Conservation (phyloP, 2,888 invertebrate species). For the Tethea ocularis region DNA sequence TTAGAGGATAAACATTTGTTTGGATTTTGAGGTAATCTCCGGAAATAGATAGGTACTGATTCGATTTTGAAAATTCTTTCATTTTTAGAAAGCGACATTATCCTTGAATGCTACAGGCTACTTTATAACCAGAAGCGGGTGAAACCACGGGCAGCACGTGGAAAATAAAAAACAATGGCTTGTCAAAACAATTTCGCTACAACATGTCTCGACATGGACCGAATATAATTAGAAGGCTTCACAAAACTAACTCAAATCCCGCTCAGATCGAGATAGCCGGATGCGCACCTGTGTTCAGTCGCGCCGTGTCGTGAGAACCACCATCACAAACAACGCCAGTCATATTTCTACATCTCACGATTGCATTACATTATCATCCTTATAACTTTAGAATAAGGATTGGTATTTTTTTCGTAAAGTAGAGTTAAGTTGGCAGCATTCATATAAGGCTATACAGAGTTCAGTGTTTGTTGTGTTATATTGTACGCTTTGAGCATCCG, state of each 20-base stretch:
- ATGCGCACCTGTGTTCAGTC: constrained; percentile 76
- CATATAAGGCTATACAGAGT: constrained; percentile 60
- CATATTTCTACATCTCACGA: constrained; percentile 30
- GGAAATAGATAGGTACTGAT: too few species aligned
- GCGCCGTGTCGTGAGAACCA: constrained; percentile 67
- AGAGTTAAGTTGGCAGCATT: constrained; percentile 34
- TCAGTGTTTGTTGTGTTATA: constrained; percentile 69
- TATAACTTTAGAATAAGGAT: constrained; percentile 21
- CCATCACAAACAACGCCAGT: constrained; percentile 48
- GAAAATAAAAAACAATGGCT: background rate
- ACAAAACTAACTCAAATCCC: constrained; percentile 64
- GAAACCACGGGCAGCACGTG: too few species aligned
- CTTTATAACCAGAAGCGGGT: too few species aligned
- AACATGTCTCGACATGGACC: constrained; percentile 25
- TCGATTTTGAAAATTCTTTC: too few species aligned
- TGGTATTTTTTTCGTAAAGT: constrained; percentile 14
- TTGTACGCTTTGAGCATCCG: constrained; percentile 78
- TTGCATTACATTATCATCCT: constrained; percentile 26
- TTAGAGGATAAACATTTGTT: too few species aligned
- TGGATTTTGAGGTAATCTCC: too few species aligned
- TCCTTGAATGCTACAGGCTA: too few species aligned
- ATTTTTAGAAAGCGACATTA: too few species aligned
- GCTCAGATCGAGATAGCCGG: constrained; percentile 70
- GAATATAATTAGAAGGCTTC: constrained; percentile 61
- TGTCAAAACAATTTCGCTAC: background rate